These are phyloP conservation scores for Ophioderma brevispina DNA, from an alignment of 35 echinoderm and acorn worm species.

Conservation along the genomic window DNA sequence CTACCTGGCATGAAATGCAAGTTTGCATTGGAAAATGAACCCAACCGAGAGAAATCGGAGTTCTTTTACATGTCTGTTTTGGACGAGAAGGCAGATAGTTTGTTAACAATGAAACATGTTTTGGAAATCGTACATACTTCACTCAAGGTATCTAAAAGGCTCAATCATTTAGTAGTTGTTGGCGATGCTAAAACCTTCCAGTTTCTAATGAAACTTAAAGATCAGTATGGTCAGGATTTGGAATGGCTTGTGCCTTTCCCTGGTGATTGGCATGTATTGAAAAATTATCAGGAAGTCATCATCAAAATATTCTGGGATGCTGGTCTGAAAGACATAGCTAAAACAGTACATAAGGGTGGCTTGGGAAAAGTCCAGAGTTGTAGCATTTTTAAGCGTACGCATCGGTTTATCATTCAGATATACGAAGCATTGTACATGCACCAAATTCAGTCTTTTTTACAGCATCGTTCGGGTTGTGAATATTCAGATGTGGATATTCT, in stretches of 20 bases:
- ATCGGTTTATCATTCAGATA: background rate
- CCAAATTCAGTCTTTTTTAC: background rate
- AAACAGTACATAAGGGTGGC: no score
- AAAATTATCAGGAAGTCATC: background rate
- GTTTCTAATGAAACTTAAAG: background rate
- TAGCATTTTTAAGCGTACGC: background rate
- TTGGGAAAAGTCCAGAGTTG: background rate
- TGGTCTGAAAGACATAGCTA: background rate
- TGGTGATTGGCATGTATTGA: background rate
- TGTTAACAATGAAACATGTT: background rate
- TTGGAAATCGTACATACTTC: background rate
- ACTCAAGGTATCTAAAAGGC: slow-evolving; percentile 20
- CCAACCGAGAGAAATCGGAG: background rate
- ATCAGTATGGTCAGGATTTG: background rate
- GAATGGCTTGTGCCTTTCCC: background rate
- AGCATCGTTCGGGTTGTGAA: background rate
- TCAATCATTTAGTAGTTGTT: slow-evolving; percentile 44
- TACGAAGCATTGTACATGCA: background rate
- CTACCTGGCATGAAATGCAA: background rate
- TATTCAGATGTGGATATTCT: background rate
- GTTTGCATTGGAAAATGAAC: background rate
- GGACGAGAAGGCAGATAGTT: background rate
- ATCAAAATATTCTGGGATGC: background rate
- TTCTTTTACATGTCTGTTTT: background rate
- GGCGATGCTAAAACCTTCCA: slow-evolving; percentile 59